Conservation (phyloP, 2,797 vertebrate genomes). For the Bovichtus variegatus region DNA sequence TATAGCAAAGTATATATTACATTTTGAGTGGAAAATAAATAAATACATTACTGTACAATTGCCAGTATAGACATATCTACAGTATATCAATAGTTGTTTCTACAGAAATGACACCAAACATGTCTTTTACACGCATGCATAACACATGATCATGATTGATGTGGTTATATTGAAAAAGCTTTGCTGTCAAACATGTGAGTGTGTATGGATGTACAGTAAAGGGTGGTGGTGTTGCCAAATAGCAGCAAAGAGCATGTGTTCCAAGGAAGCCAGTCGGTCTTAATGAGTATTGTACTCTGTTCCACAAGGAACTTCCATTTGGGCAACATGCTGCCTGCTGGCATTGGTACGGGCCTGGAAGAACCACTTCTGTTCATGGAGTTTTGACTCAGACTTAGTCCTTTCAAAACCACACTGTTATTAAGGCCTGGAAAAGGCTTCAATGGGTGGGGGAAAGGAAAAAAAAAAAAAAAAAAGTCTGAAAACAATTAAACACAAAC, state of each 20-base stretch:
- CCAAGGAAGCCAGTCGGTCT: conserved; percentile 5
- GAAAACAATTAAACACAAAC: conserved; percentile 85
- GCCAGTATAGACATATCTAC: neutral
- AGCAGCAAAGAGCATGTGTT: neutral
- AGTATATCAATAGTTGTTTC: neutral
- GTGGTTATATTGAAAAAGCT: neutral
- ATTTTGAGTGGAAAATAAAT: too few relatives aligned
- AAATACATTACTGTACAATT: neutral
- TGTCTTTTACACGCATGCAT: too few relatives aligned
- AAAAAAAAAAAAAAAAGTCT: conserved; percentile 78
- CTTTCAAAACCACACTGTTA: conserved; percentile 76
- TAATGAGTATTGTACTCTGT: conserved; percentile 32
- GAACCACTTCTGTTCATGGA: conserved; percentile 69
- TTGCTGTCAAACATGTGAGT: neutral
- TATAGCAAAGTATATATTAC: too few relatives aligned
- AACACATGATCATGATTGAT: conserved; percentile 7
- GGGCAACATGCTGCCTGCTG: conserved; percentile 40
- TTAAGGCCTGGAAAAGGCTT: conserved; percentile 71
- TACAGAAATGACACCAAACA: neutral
- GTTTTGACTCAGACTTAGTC: conserved; percentile 66
- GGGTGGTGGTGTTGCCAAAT: neutral
- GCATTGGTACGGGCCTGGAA: conserved; percentile 46
- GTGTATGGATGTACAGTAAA: neutral
- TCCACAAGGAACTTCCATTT: conserved; percentile 45
- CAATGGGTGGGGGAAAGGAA: conserved; percentile 50